phyloP scores from a whole-genome alignment of 2,113 vertebrate species.

The Oplegnathus fasciatus region DNA sequence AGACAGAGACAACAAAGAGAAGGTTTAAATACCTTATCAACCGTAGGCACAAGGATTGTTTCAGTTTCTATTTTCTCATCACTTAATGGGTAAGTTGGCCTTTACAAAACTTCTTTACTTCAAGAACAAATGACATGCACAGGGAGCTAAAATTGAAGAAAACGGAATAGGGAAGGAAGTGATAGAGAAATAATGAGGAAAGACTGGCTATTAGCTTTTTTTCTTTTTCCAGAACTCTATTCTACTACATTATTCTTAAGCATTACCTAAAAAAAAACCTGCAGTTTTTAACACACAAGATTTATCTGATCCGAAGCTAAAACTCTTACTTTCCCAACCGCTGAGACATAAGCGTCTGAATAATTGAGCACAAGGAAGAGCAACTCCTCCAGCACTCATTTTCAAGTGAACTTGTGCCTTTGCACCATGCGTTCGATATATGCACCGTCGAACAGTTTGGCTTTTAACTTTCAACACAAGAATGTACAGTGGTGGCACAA shows the following conservation, averaged over 20 bases:
- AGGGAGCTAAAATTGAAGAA: not conserved
- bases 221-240: not conserved
- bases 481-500: not conserved
- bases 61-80: slow-evolving; percentile 5
- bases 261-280: slow-evolving; percentile 4
- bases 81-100: slow-evolving; percentile 4
- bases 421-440: not conserved
- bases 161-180: not conserved
- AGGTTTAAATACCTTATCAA: not conserved
- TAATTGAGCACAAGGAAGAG: slow-evolving; percentile 47
- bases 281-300: slow-evolving; percentile 24
- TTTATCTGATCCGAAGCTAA: slow-evolving; percentile 10
- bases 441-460: not conserved
- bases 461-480: slow-evolving; percentile 6
- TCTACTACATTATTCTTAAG: not conserved
- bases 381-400: slow-evolving; percentile 29
- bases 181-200: slow-evolving; percentile 28
- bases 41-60: not conserved
- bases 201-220: not conserved
- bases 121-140: slow-evolving; percentile 6
- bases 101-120: not conserved
- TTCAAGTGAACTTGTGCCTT: slow-evolving; percentile 29
- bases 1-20: not conserved
- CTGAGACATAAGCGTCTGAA: slow-evolving; percentile 43
- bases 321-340: slow-evolving; percentile 38